phyloP scores from a whole-genome alignment of 53 echinoderm and acorn worm species.

The Temnopleurus reevesii region DNA sequence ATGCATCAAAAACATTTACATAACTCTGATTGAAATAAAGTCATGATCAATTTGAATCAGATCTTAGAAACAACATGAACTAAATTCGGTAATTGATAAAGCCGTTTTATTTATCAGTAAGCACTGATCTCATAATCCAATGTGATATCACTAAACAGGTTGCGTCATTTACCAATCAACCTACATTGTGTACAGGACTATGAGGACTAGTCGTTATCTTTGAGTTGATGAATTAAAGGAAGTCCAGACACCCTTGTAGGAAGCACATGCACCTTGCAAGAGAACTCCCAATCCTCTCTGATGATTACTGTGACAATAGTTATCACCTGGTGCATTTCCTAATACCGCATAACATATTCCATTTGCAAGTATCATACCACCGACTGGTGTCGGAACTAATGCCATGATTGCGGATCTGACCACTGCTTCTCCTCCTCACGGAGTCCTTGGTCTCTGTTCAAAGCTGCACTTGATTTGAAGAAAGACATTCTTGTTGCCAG shows the following conservation, averaged over 20 bases:
- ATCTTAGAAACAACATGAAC: too few relatives aligned
- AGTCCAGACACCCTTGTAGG: not conserved
- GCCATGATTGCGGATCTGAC: too few relatives aligned
- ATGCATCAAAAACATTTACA: too few relatives aligned
- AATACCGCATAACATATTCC: too few relatives aligned
- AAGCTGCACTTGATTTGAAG: conserved; percentile 58
- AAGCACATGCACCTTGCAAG: not conserved
- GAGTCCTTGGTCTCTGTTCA: conserved; percentile 40
- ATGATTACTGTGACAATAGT: not conserved
- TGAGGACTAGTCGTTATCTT: not conserved
- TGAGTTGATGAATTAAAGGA: too few relatives aligned
- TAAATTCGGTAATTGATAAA: too few relatives aligned
- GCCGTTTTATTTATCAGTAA: too few relatives aligned
- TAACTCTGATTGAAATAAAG: too few relatives aligned
- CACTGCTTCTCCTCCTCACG: too few relatives aligned
- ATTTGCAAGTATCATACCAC: too few relatives aligned
- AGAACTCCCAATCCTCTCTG: not conserved
- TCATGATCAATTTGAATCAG: too few relatives aligned
- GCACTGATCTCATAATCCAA: not conserved
- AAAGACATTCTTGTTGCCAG: conserved; percentile 37
- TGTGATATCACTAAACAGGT: not conserved
- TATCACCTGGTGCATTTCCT: not conserved
- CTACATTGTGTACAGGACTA: not conserved
- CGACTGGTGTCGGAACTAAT: too few relatives aligned
- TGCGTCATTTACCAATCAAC: not conserved